Conservation (phyloP, 2,888 invertebrate genomes). For the Endomychus coccineus region DNA sequence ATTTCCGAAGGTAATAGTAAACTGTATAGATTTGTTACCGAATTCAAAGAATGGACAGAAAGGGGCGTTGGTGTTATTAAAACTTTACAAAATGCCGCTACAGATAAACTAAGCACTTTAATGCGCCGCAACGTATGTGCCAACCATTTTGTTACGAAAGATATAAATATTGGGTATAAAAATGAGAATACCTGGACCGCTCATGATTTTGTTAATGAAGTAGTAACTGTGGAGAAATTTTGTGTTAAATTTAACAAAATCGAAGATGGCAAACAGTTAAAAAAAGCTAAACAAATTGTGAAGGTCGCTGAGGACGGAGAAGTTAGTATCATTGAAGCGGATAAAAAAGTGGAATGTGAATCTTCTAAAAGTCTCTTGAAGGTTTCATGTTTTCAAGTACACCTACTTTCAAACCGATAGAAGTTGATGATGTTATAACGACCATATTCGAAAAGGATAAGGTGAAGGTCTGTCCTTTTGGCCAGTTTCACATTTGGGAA, state of each 20-base stretch:
- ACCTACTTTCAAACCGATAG: constrained; percentile 53
- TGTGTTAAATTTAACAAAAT: constrained; percentile 73
- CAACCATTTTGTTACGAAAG: constrained; percentile 73
- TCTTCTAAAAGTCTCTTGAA: constrained; percentile 45
- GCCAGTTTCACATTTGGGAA: constrained; percentile 31
- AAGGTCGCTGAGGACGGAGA: constrained; percentile 3
- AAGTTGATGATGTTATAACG: constrained; percentile 26
- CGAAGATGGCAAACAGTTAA: constrained; percentile 68
- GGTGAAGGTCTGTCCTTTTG: constrained; percentile 39
- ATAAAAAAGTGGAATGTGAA: constrained; percentile 8
- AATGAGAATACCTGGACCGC: constrained; percentile 77
- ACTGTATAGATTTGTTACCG: constrained; percentile 59
- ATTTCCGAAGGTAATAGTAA: constrained; percentile 78
- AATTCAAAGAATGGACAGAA: constrained; percentile 88
- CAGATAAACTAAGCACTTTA: constrained; percentile 55
- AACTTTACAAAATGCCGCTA: constrained; percentile 61
- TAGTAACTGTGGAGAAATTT: constrained; percentile 66
- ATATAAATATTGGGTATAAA: constrained; percentile 61
- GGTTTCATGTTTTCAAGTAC: constrained; percentile 64
- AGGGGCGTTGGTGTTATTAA: constrained; percentile 82
- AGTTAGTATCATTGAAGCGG: constrained; percentile 10
- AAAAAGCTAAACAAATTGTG: constrained; percentile 45
- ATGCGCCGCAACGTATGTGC: constrained; percentile 89
- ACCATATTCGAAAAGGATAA: constrained; percentile 31
- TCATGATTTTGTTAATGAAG: constrained; percentile 80